phyloP scores from a whole-genome alignment of 2,888 invertebrate species.

The Lepidocyrtinus sp. region DNA sequence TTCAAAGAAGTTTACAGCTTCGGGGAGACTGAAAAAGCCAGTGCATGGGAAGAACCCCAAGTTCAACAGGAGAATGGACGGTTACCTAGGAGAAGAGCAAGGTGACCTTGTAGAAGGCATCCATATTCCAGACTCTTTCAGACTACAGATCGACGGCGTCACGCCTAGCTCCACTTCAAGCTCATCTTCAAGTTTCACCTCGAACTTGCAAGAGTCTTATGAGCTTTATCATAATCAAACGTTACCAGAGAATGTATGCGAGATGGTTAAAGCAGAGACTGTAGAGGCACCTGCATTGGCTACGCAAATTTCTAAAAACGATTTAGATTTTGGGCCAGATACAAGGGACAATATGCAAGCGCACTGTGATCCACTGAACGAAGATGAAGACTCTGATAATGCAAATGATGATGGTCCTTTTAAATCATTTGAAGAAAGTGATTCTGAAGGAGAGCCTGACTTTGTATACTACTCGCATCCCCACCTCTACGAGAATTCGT shows the following conservation, averaged over 20 bases:
- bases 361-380: conserved; percentile 56
- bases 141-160: conserved; percentile 42
- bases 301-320: neutral
- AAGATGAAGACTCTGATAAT: conserved; percentile 55
- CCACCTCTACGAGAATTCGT: neutral
- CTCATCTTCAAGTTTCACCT: conserved; percentile 57
- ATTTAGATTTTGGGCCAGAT: neutral
- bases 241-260: conserved; percentile 39
- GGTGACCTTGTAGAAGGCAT: conserved; percentile 15
- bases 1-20: neutral
- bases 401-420: conserved; percentile 41
- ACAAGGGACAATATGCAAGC: neutral
- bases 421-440: conserved; percentile 65
- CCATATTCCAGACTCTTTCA: conserved; percentile 43
- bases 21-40: conserved; percentile 10
- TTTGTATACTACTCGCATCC: conserved; percentile 58
- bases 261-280: neutral
- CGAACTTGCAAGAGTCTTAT: conserved; percentile 63
- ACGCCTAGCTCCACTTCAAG: conserved; percentile 60
- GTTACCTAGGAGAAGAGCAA: conserved; percentile 28
- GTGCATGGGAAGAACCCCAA: neutral
- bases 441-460: conserved; percentile 62
- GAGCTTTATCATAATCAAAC: conserved; percentile 62
- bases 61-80: conserved; percentile 46
- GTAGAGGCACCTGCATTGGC: neutral